Conservation (phyloP, 2,888 invertebrate species). For the Caenorhabditis sulstoni region DNA sequence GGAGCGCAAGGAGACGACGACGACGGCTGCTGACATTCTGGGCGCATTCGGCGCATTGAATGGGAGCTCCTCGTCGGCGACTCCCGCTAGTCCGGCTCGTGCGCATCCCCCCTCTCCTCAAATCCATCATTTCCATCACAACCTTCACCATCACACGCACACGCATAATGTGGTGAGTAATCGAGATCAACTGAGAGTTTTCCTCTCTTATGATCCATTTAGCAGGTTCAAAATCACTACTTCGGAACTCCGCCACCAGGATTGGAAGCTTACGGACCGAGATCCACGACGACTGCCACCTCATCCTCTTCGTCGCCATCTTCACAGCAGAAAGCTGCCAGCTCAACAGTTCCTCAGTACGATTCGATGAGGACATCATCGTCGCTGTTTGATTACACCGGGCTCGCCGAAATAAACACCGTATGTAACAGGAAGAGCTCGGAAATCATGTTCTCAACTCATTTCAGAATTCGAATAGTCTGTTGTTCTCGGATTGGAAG, state of each 20-base stretch:
- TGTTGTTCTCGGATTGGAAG: slow-evolving; percentile 58
- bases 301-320: not conserved
- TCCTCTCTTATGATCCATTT: not conserved
- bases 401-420: slow-evolving; percentile 29
- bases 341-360: slow-evolving; percentile 4
- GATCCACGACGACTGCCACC: slow-evolving; percentile 8
- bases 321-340: not conserved
- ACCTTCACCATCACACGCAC: slow-evolving; percentile 65
- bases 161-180: slow-evolving; percentile 63
- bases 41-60: too few relatives aligned
- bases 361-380: slow-evolving; percentile 15
- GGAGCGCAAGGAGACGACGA: slow-evolving; percentile 46
- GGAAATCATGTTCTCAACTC: not conserved
- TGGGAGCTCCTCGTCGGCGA: slow-evolving; percentile 6
- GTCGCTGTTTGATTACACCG: slow-evolving; percentile 30
- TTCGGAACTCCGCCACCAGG: slow-evolving; percentile 38
- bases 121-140: slow-evolving; percentile 63
- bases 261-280: slow-evolving; percentile 20
- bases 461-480: slow-evolving; percentile 19
- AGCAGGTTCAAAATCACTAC: slow-evolving; percentile 62
- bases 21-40: slow-evolving; percentile 1
- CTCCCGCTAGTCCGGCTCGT: slow-evolving; percentile 18
- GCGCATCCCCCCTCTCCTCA: slow-evolving; percentile 47
- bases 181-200: not conserved
- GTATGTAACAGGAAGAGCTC: too few relatives aligned